Base-by-base conservation (phyloP, 2,888 invertebrate genomes). In the Euspilapteryx auroguttella region DNA sequence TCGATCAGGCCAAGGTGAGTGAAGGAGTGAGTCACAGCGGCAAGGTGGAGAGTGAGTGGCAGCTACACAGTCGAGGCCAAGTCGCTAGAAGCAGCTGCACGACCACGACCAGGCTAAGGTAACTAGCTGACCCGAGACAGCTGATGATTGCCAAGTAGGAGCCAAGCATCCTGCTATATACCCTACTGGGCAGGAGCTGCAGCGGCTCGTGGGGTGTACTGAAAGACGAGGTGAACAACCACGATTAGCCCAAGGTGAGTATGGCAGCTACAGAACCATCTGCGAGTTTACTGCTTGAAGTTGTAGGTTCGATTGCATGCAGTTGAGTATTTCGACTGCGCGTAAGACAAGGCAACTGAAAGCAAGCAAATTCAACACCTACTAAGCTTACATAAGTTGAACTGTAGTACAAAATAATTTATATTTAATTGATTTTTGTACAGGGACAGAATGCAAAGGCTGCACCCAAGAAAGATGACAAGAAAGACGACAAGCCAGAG, bases 161-260 rank as follows among this genome's bases (percentile, higher is more conserved):
- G 87, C 91, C 28, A 89, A 92, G 46, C 97, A 98, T 64, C 87
- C 90, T 0, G 89, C 89, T 37, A 94, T 99, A 44, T 96, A 95
- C 78, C 97, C 97, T 1, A 84, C 86, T 47, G 95, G 95, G 62
- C 85, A 85, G 42, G 93, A 96, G 73, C 69, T 93, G 37, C 86
- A 88, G 57, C 84, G 86, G 31, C 92, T 97, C 32, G 96, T 97
- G 63, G 87, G 89, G 45, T 89, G 93, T 53, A 91, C 94, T 11
- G 98, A 99, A 69, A 87, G 97, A 98, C 65, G 81, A 87, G 34
- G 79, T 94, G 45, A 86, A 88, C 2, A 89, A 87, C 33, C 47
- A 44, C 27, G 62, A 68, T 32, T 47, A 44, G 25, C 61, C 68
- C 38, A 45, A 41, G 31, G 55, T 63, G 25, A 66, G 65, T 62